Evolutionary conservation across 2,888 invertebrate species (phyloP), one percentile per base, ranked within the genome.

Genomic region (Oligia strigilis): DNA sequence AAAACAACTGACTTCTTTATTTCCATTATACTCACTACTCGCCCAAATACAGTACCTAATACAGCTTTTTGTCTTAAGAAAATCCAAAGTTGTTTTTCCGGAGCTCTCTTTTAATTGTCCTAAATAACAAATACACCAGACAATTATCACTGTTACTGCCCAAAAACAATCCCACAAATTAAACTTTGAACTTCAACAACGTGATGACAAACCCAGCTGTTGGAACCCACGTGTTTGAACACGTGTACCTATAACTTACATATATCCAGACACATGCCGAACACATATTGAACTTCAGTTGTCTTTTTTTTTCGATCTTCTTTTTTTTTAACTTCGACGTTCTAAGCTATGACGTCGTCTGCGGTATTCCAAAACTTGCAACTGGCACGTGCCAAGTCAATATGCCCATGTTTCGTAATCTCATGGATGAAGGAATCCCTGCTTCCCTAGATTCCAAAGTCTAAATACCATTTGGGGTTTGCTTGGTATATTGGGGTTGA

Each of bases 351-450:
- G 62, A 66, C 52, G 52, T 78, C 14, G 4, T 8, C 19, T 43
- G 14, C 62, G 52, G 69, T 60, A 52, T 82, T 70, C 14, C 17
- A 8, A 62, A 65, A 70, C 58, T 82, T 85, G 71, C 43, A 60
- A 52, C 23, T n/a, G 82, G 86, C 82, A 85, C 86, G 82, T 81
- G 86, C 82, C 82, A 19, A 49, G n/a, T 75, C 85, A 81, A 85
- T 85, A 49, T 75, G 86, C 62, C 43, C 71, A 17, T 85, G 74
- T 64, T 49, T 49, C 14, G 40, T 82, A 82, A 85, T 81, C 82
- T 71, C 29, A 36, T 62, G 71, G 66, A 62, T 84, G 72, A 84
- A 14, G 46, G 36, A 52, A 14, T 36, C 9, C 65, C 65, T 43
- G 17, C 19, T 43, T 46, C 40, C 81, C 8, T 81, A 64, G 55